A percentile compares a stretch with the other conserved stretches of the same genome.
phyloP scores from a whole-genome alignment of 1,140 invertebrate species.

The Drosophila kikkawai region DNA sequence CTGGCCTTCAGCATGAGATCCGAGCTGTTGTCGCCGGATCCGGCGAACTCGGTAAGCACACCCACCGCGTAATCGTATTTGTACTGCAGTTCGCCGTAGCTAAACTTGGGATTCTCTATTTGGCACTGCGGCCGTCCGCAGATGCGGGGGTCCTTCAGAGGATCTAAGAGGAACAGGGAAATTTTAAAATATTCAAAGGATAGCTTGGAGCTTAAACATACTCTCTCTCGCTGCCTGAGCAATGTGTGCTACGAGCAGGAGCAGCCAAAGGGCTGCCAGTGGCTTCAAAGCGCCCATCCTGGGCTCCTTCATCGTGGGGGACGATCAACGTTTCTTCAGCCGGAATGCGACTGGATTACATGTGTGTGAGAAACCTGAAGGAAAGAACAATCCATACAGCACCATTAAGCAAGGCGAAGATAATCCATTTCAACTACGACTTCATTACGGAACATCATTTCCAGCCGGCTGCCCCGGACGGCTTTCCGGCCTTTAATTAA shows the following conservation, averaged over 20 bases:
- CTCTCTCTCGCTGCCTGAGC: slow-evolving; percentile 60
- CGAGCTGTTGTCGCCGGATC: slow-evolving; percentile 89
- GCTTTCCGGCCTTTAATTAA: slow-evolving; percentile 41
- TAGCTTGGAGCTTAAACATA: not conserved
- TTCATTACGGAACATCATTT: slow-evolving; percentile 51
- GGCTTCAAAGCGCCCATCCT: slow-evolving; percentile 50
- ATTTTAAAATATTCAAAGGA: too few relatives aligned
- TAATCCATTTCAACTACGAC: slow-evolving; percentile 15
- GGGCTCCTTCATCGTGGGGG: slow-evolving; percentile 25
- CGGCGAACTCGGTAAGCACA: slow-evolving; percentile 88
- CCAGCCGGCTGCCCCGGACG: slow-evolving; percentile 20
- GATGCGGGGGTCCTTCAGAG: slow-evolving; percentile 88
- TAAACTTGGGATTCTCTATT: slow-evolving; percentile 86
- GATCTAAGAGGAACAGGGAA: slow-evolving; percentile 85
- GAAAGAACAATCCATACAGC: not conserved
- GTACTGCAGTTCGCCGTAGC: slow-evolving; percentile 87
- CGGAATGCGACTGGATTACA: slow-evolving; percentile 20
- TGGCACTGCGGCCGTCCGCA: slow-evolving; percentile 88
- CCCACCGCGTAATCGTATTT: slow-evolving; percentile 89
- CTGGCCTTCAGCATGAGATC: slow-evolving; percentile 87
- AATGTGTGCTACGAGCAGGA: slow-evolving; percentile 33
- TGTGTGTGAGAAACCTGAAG: slow-evolving; percentile 12
- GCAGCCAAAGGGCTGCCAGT: slow-evolving; percentile 38
- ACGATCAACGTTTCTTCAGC: slow-evolving; percentile 15
- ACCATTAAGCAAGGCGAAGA: not conserved